Evolutionary conservation across 2,888 invertebrate species (phyloP), one percentile per base, ranked within the genome.

Genomic region (Liopterus haemorrhoidalis): DNA sequence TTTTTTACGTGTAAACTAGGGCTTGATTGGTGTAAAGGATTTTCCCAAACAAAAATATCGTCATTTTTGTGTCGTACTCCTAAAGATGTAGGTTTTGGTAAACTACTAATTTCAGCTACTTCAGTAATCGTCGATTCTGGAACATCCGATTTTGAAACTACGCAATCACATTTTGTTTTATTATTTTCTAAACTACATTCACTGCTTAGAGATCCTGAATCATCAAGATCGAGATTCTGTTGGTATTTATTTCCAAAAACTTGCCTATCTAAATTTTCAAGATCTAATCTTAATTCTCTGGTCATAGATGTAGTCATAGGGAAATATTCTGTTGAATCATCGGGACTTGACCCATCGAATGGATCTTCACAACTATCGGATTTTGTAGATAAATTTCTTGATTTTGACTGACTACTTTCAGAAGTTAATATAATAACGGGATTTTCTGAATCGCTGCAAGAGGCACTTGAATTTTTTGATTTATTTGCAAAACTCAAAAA

Each of bases 291-390:
- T 57, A 90, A 67, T 63, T 90, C 89, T 57, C 87, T 76, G 1
- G 89, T 89, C 71, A 89, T 85, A 2, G 89, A 86, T 3, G 87
- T 89, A 1, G 87, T 86, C 81, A 91, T 84, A 2, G 89, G 88
- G 60, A 85, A 85, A 63, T 88, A 89, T 60, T 85, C 85, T 55
- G 85, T 82, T 2, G 83, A 82, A 63, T 88, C 86, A 55, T 87
- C 86, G 0, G 85, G 85, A 50, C 86, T 86, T 54, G 77, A 78
- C 35, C 78, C 78, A 46, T 79, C 78, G 51, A 75, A 66, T 1
- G 66, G 65, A 49, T 67, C 61, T 35, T 64, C 60, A 54, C 60
- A 54, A 56, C 59, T 59, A 19, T 59, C 61, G 40, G 59, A 61
- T 33, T 63, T 65, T 3, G 63, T 62, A 1, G 65, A 65, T 28